These are phyloP conservation scores for Plebejus melissa DNA, from an alignment of 2,888 invertebrate species.

Conservation along the genomic window DNA sequence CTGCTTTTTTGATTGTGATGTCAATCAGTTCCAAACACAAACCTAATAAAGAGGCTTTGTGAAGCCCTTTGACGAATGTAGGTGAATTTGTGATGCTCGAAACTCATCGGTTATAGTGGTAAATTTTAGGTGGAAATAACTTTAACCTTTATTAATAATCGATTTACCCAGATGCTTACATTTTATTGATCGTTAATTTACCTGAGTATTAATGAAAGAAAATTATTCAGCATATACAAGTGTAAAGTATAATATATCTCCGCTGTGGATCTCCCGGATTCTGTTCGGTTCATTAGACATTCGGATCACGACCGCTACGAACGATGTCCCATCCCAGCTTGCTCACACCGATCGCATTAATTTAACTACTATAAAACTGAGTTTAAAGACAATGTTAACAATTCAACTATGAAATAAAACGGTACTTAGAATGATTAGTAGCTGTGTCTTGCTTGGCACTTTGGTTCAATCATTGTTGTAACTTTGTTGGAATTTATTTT, in stretches of 20 bases:
- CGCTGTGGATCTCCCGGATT: slow-evolving; percentile 31
- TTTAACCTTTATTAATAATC: not conserved
- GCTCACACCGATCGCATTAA: slow-evolving; percentile 74
- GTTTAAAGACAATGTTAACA: slow-evolving; percentile 64
- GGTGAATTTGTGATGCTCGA: not conserved
- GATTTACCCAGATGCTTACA: not conserved
- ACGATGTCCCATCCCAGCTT: slow-evolving; percentile 74
- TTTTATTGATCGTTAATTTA: not conserved
- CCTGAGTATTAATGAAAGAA: not conserved
- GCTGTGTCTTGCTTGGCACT: not conserved
- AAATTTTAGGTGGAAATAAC: not conserved
- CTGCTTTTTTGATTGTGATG: slow-evolving; percentile 68
- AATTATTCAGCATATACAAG: not conserved
- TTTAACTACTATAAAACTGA: slow-evolving; percentile 76
- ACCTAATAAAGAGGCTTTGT: slow-evolving; percentile 12
- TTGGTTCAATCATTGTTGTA: not conserved
- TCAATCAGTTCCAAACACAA: slow-evolving; percentile 40
- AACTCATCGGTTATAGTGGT: not conserved
- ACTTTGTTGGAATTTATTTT: not conserved
- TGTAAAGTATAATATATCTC: not conserved
- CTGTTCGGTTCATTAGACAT: slow-evolving; percentile 62
- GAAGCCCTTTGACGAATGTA: slow-evolving; percentile 4
- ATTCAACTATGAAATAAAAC: slow-evolving; percentile 21
- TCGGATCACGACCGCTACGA: slow-evolving; percentile 69
- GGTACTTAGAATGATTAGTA: not conserved